These are phyloP conservation scores for Paramisgurnus dabryanus DNA, from an alignment of 2,113 vertebrate species.

Conservation along the genomic window DNA sequence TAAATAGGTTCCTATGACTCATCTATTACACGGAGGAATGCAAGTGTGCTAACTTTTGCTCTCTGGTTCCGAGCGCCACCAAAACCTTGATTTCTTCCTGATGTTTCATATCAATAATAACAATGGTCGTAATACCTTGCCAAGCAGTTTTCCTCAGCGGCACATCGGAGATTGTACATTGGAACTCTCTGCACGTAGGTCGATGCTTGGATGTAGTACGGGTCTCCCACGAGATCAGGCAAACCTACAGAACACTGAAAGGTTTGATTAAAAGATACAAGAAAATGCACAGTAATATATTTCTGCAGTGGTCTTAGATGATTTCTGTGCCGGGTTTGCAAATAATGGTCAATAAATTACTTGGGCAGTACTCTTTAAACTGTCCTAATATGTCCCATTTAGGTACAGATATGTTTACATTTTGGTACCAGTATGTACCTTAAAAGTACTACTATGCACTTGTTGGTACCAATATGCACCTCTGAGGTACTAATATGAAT, in stretches of 20 bases:
- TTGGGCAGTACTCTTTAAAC: no score
- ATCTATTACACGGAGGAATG: constrained; percentile 59
- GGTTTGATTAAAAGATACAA: constrained; percentile 37
- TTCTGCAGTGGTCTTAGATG: not conserved
- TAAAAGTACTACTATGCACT: no score
- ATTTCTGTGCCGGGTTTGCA: not conserved
- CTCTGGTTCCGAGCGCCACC: not conserved
- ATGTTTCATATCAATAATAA: not conserved
- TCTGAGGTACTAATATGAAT: no score
- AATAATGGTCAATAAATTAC: no score
- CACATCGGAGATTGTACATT: constrained; percentile 97
- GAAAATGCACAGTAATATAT: constrained; percentile 1
- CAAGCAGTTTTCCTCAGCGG: constrained; percentile 96
- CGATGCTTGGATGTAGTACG: constrained; percentile 95
- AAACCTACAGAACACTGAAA: constrained; percentile 78
- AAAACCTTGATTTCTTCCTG: not conserved
- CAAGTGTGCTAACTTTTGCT: not conserved
- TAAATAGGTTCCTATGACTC: constrained; percentile 50
- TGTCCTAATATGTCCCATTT: no score
- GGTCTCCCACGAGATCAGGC: constrained; percentile 94
- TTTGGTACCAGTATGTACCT: no score
- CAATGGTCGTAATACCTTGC: constrained; percentile 80
- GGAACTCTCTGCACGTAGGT: constrained; percentile 91
- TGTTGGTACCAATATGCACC: no score
- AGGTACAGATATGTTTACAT: no score